Evolutionary conservation across 2,113 vertebrate species (phyloP), one percentile per base, ranked within the genome.

Genomic region (Dolichallabes microphthalmus): DNA sequence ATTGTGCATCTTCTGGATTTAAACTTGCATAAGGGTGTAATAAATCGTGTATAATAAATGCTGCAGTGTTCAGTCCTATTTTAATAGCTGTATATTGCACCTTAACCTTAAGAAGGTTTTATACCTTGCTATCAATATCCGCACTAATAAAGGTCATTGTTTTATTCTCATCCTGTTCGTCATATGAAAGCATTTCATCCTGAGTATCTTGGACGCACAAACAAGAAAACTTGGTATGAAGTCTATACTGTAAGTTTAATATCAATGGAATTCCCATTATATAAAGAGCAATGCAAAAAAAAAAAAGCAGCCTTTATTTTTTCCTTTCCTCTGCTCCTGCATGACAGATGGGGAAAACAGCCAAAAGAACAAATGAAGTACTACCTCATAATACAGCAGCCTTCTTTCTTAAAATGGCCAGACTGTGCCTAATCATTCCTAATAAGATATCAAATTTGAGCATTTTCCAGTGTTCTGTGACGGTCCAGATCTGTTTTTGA

Each of bases 81-180:
- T 90, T 91, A 30, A 45, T 45, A 45, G 45, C 86, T 91, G 86
- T 90, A 89, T 91, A 91, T 78, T 83, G 88, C 45, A 85, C 88
- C 82, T 90, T 45, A 45, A 45, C 45, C 45, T 45, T 45, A 45
- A 45, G 45, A 45, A 82, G 27, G 32, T 89, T 89, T 90, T 88
- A 90, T 91, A 92, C 88, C 6, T 6, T 45, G 45, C 45, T 83
- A 57, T 87, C 88, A 68, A 2, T 17, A 45, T 73, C 35, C 11
- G 60, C 11, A 63, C 60, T 63, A n/a, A 63, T 63, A 63, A 63
- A 25, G 60, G 25, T 63, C 25, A 25, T 63, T 63, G 60, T 25
- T 63, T 25, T 12, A 2, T n/a, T 63, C 22, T 63, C 25, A n/a
- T n/a, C 60, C 60, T 63, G 45, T 45, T 45, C 45, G 45, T 63